Evolutionary conservation across 2,113 vertebrate genomes (phyloP).

Genomic region (Aphyosemion australe): DNA sequence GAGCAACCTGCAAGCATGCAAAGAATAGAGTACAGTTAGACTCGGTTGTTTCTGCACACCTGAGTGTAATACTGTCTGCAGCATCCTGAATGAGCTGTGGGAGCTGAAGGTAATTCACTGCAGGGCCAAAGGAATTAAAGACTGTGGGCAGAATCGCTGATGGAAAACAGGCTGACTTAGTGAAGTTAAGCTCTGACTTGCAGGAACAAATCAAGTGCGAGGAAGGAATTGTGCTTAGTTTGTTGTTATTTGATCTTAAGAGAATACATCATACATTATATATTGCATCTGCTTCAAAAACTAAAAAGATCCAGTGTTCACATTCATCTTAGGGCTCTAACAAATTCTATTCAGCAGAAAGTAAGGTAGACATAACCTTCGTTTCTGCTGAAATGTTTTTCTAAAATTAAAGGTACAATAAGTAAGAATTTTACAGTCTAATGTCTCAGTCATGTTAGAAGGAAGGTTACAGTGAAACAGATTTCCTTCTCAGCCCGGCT

Average conservation of each 20-base stretch:
- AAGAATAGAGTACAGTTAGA: background rate
- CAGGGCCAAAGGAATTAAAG: conserved; percentile 18
- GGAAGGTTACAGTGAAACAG: no score
- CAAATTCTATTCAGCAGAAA: no score
- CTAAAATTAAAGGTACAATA: no score
- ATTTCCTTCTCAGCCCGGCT: no score
- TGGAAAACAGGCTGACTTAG: conserved; percentile 17
- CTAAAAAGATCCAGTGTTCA: background rate
- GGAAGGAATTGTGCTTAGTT: conserved; percentile 6
- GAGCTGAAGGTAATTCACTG: conserved; percentile 21
- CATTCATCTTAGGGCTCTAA: background rate
- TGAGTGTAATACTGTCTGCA: conserved; percentile 14
- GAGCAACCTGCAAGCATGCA: conserved; percentile 4
- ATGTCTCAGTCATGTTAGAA: no score
- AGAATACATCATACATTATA: background rate
- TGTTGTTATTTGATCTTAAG: conserved; percentile 10
- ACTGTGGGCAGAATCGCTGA: conserved; percentile 9
- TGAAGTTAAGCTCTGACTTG: background rate
- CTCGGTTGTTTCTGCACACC: conserved; percentile 13
- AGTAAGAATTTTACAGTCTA: no score
- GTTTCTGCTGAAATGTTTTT: no score
- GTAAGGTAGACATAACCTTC: no score
- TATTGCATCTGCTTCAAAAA: background rate
- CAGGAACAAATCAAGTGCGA: background rate
- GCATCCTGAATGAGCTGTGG: conserved; percentile 30